phyloP scores from a whole-genome alignment of 92 coral and sea anemone genomes.

The Palythoa heliodiscus region DNA sequence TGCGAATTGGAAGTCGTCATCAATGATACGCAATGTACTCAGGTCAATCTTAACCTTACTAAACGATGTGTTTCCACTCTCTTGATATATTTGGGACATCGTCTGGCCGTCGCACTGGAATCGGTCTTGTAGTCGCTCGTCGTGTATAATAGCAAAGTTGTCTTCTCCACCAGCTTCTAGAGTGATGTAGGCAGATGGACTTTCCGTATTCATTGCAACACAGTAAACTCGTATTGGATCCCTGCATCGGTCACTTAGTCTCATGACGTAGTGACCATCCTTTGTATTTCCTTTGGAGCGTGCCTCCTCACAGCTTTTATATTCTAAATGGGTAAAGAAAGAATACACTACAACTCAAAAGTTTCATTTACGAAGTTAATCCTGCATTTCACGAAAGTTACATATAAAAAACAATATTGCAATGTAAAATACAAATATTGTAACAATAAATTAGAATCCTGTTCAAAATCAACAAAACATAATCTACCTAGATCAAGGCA shows the following conservation, averaged over 20 bases:
- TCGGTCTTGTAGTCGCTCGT: conserved; percentile 75
- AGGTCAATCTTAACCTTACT: conserved; percentile 75
- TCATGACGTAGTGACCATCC: conserved; percentile 87
- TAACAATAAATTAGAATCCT: no score
- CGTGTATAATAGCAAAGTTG: conserved; percentile 86
- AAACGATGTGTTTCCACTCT: conserved; percentile 79
- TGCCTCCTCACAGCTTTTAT: conserved; percentile 82
- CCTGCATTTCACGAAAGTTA: neutral
- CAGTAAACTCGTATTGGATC: conserved; percentile 90
- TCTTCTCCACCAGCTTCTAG: conserved; percentile 76
- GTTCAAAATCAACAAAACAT: neutral
- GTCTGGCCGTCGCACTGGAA: conserved; percentile 87
- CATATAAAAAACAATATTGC: no score
- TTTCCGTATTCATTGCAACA: conserved; percentile 63
- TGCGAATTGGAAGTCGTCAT: conserved; percentile 77
- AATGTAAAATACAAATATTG: no score
- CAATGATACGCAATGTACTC: conserved; percentile 62
- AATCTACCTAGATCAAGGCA: neutral
- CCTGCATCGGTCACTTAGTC: conserved; percentile 72
- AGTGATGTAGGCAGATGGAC: conserved; percentile 80
- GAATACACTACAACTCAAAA: no score
- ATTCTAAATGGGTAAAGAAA: conserved; percentile 53
- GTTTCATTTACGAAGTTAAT: neutral
- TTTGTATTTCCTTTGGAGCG: conserved; percentile 71
- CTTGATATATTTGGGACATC: conserved; percentile 66